Conservation (phyloP, 2,797 vertebrate species). For the Thaleichthys pacificus region DNA sequence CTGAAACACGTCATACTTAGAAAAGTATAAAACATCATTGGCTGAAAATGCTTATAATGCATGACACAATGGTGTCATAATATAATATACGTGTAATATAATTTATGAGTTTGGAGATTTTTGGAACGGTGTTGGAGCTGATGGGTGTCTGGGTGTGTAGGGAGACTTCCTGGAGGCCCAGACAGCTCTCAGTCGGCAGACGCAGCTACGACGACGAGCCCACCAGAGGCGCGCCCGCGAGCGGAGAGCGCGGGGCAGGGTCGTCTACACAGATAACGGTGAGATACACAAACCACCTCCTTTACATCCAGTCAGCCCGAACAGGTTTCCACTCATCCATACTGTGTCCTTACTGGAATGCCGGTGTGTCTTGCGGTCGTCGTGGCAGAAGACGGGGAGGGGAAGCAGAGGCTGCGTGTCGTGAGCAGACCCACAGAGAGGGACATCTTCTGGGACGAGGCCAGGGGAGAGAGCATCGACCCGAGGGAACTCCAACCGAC, state of each 20-base stretch:
- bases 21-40: too few species aligned
- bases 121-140: neutral
- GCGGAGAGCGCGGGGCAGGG: constrained; percentile 40
- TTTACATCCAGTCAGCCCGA: neutral
- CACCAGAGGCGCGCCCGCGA: constrained; percentile 52
- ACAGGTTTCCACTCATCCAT: neutral
- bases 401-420: constrained; percentile 47
- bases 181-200: constrained; percentile 49
- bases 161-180: constrained; percentile 57
- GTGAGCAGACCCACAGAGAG: constrained; percentile 55
- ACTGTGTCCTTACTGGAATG: too few species aligned
- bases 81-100: too few species aligned
- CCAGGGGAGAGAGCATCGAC: constrained; percentile 65
- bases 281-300: constrained; percentile 13
- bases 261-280: constrained; percentile 45
- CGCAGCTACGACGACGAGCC: constrained; percentile 39
- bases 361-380: neutral
- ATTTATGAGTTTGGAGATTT: too few species aligned
- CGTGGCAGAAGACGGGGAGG: constrained; percentile 17
- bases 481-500: constrained; percentile 41
- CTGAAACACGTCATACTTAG: constrained; percentile 19
- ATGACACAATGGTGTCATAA: too few species aligned
- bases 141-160: constrained; percentile 29
- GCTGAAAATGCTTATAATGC: too few species aligned
- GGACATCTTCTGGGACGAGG: constrained; percentile 75